Evolutionary conservation across 2,888 invertebrate species (phyloP).

Genomic region (Arge pagana): DNA sequence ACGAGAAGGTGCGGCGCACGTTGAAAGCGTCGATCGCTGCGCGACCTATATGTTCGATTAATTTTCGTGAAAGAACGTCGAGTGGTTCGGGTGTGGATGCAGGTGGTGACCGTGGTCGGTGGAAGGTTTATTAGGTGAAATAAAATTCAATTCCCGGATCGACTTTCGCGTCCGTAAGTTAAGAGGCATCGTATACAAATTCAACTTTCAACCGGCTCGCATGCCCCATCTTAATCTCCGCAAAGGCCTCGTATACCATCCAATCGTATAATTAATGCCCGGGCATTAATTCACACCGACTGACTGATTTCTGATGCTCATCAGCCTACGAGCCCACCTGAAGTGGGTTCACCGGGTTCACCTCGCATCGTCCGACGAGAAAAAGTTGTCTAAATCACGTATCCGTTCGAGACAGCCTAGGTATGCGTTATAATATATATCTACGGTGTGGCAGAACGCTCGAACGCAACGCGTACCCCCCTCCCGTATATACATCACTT

Average conservation of each 20-base stretch:
- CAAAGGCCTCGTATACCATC: slow-evolving; percentile 35
- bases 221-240: slow-evolving; percentile 38
- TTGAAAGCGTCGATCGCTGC: too few species aligned
- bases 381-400: slow-evolving; percentile 50
- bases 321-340: slow-evolving; percentile 42
- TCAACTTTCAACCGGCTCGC: slow-evolving; percentile 21
- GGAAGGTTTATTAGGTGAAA: background rate
- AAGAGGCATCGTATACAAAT: slow-evolving; percentile 19
- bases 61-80: too few species aligned
- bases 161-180: slow-evolving; percentile 15
- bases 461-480: too few species aligned
- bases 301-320: slow-evolving; percentile 45
- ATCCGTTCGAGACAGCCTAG: slow-evolving; percentile 22
- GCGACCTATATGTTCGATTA: too few species aligned
- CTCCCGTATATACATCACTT: background rate
- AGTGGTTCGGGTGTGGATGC: too few species aligned
- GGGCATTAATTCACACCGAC: slow-evolving; percentile 54
- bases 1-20: too few species aligned
- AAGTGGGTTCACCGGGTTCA: slow-evolving; percentile 43
- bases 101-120: background rate
- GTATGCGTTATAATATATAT: too few species aligned
- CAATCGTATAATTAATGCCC: slow-evolving; percentile 51
- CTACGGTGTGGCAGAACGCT: too few species aligned
- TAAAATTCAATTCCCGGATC: slow-evolving; percentile 21
- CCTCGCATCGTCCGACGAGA: slow-evolving; percentile 25